Evolutionary conservation across 2,797 vertebrate species (phyloP).

Genomic region (Pteronotus mesoamericanus): DNA sequence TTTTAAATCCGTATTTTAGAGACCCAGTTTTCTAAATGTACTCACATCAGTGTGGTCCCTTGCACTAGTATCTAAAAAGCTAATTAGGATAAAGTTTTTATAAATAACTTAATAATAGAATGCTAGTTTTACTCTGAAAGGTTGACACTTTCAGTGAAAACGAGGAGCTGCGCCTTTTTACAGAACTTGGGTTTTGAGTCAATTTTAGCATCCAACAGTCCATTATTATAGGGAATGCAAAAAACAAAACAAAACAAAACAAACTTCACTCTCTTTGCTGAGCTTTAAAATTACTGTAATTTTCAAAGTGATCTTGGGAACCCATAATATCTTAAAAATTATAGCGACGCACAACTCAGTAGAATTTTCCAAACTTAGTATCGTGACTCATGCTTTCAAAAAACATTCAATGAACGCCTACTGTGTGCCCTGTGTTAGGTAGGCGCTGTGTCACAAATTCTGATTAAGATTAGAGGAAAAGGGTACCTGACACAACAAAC

Average conservation of each 20-base stretch:
- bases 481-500: background rate
- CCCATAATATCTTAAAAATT: conserved; percentile 28
- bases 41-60: background rate
- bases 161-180: background rate
- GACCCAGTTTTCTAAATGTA: background rate
- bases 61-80: conserved; percentile 7
- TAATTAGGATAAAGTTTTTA: conserved; percentile 31
- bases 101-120: background rate
- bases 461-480: background rate
- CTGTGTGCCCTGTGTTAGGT: background rate
- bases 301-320: conserved; percentile 44
- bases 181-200: background rate
- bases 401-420: conserved; percentile 11
- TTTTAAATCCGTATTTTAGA: background rate
- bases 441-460: background rate
- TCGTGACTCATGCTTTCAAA: conserved; percentile 42
- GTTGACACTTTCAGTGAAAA: background rate
- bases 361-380: conserved; percentile 26
- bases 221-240: background rate
- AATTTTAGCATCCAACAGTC: background rate
- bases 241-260: background rate
- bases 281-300: conserved; percentile 46
- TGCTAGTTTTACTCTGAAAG: background rate
- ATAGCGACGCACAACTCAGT: background rate
- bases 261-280: background rate